phyloP scores from a whole-genome alignment of 1,140 invertebrate species.

The Eueides isabella region DNA sequence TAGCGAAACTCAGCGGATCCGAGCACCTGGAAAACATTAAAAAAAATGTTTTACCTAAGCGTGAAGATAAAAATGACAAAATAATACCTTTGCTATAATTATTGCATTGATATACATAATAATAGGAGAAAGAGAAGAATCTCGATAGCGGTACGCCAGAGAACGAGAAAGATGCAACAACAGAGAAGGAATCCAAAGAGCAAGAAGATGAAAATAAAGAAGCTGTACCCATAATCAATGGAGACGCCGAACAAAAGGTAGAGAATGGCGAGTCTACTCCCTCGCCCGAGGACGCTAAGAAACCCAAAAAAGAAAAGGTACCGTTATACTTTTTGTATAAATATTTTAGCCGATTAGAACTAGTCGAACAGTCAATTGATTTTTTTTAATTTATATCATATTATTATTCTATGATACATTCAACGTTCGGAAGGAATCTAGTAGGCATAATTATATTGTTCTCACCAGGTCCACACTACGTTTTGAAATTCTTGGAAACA shows the following conservation, averaged over 20 bases:
- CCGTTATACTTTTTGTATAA: background rate
- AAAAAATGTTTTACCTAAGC: no score
- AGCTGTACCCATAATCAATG: constrained; percentile 59
- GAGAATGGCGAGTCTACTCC: constrained; percentile 83
- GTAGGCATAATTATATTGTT: background rate
- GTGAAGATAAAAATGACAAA: no score
- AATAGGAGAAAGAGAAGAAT: constrained; percentile 85
- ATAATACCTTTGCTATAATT: no score
- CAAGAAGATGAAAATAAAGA: constrained; percentile 62
- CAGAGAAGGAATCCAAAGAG: constrained; percentile 83
- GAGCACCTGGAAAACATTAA: no score
- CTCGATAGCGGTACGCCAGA: constrained; percentile 85
- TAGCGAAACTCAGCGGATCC: no score
- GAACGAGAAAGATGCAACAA: constrained; percentile 86
- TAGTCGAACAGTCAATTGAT: background rate
- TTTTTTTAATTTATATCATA: no score
- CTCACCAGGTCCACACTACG: background rate
- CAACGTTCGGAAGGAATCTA: background rate
- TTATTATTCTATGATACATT: background rate
- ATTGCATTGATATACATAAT: no score
- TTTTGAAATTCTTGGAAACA: constrained; percentile 7
- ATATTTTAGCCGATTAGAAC: background rate
- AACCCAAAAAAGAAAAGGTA: constrained; percentile 91
- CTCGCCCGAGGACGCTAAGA: constrained; percentile 86
- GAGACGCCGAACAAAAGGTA: constrained; percentile 77